Percentiles rank a stretch among this genome's conserved stretches.
phyloP scores from a whole-genome alignment of 1,140 invertebrate genomes.

The Drosophila arizonae region DNA sequence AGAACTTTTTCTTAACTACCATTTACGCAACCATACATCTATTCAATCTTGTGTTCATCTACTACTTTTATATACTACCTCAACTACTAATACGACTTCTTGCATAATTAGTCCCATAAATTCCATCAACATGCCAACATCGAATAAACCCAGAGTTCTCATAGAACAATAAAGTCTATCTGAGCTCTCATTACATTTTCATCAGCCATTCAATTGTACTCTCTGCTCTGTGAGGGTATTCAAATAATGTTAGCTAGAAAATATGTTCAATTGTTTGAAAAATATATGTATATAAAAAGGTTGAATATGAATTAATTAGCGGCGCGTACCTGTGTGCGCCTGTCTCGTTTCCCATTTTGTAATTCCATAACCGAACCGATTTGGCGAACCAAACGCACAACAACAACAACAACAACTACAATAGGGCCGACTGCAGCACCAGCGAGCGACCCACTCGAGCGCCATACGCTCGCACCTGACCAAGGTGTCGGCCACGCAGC shows the following conservation, averaged over 20 bases:
- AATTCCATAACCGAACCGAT: slow-evolving; percentile 18
- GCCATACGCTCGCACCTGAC: slow-evolving; percentile 74
- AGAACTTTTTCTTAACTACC: too few species aligned
- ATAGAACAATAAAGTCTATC: too few species aligned
- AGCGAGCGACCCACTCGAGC: slow-evolving; percentile 63
- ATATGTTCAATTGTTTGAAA: slow-evolving; percentile 61
- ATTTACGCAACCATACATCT: too few species aligned
- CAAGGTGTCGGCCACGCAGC: slow-evolving; percentile 68
- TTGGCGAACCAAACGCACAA: slow-evolving; percentile 7
- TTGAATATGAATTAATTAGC: slow-evolving; percentile 50
- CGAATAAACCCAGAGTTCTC: too few species aligned
- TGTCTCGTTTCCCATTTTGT: slow-evolving; percentile 20
- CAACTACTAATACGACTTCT: too few species aligned
- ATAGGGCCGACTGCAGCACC: slow-evolving; percentile 46
- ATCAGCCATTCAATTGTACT: not conserved
- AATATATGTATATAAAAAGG: slow-evolving; percentile 13
- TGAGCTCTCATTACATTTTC: not conserved
- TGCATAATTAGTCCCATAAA: too few species aligned
- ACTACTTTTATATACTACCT: too few species aligned
- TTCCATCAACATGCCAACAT: too few species aligned
- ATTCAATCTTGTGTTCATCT: too few species aligned
- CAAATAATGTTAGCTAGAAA: slow-evolving; percentile 1
- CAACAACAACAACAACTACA: slow-evolving; percentile 16
- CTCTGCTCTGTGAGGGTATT: not conserved
- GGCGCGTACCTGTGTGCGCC: slow-evolving; percentile 50